Conservation (phyloP, 2,888 invertebrate genomes). For the Trissonchulus sp. region DNA sequence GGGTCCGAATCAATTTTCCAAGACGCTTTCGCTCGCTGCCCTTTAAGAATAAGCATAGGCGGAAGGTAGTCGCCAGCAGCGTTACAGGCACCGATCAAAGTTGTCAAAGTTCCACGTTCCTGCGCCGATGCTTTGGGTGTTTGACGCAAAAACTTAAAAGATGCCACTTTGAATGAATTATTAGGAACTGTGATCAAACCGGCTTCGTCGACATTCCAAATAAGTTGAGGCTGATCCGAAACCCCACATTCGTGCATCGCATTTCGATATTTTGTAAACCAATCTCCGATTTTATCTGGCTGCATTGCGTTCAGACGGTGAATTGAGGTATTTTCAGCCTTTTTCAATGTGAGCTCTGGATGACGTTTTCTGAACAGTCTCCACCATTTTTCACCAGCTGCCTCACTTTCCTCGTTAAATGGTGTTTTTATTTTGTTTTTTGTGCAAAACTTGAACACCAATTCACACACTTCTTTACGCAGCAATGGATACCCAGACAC, state of each 20-base stretch:
- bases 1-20: neutral
- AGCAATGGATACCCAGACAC: slow-evolving; percentile 12
- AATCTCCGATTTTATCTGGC: neutral
- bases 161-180: neutral
- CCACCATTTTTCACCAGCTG: slow-evolving; percentile 13
- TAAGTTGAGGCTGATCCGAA: neutral
- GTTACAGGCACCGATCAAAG: slow-evolving; percentile 17
- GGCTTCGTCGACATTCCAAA: slow-evolving; percentile 21
- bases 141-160: slow-evolving; percentile 11
- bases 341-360: slow-evolving; percentile 8
- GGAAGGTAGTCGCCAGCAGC: slow-evolving; percentile 2
- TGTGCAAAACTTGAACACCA: slow-evolving; percentile 11
- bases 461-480: slow-evolving; percentile 2
- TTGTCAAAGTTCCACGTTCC: slow-evolving; percentile 8
- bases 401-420: neutral
- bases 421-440: neutral
- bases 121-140: neutral
- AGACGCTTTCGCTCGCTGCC: too few relatives aligned
- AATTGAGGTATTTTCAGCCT: slow-evolving; percentile 7
- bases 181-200: slow-evolving; percentile 21
- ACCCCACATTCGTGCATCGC: neutral
- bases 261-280: slow-evolving; percentile 6
- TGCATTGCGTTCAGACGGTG: neutral
- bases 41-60: slow-evolving; percentile 19
- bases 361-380: neutral